Evolutionary conservation across 1,140 invertebrate genomes (phyloP).

Genomic region (Anoplophora glabripennis): DNA sequence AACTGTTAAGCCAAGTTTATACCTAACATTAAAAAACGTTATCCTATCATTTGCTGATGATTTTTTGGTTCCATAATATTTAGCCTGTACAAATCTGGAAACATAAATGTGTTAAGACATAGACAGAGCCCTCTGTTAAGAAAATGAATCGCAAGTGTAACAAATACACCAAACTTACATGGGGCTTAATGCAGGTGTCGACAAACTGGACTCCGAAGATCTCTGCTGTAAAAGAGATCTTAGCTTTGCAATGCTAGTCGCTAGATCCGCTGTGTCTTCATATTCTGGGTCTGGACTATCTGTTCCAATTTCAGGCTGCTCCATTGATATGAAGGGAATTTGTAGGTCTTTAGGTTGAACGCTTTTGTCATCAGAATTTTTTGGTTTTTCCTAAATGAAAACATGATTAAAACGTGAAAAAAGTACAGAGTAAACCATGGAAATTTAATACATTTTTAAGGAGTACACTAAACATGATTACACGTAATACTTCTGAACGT

Average conservation of each 20-base stretch:
- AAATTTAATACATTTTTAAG: too few relatives aligned
- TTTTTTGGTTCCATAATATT: constrained; percentile 6
- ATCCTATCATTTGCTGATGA: constrained; percentile 11
- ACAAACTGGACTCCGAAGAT: constrained; percentile 50
- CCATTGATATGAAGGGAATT: constrained; percentile 31
- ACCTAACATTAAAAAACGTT: constrained; percentile 12
- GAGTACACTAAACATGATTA: too few relatives aligned
- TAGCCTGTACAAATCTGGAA: constrained; percentile 9
- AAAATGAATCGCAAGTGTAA: neutral
- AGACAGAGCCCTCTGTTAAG: too few relatives aligned
- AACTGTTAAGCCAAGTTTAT: neutral
- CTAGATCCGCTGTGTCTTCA: constrained; percentile 69
- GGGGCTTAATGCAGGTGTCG: constrained; percentile 46
- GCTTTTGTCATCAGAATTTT: neutral
- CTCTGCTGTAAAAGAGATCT: constrained; percentile 64
- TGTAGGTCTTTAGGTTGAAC: constrained; percentile 16
- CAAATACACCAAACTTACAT: constrained; percentile 34
- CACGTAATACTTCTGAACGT: too few relatives aligned
- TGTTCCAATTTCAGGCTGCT: constrained; percentile 16
- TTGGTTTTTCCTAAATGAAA: constrained; percentile 20
- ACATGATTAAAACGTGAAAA: too few relatives aligned
- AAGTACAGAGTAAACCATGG: too few relatives aligned
- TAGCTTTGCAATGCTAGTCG: constrained; percentile 69
- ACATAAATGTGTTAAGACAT: too few relatives aligned
- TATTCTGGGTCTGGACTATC: constrained; percentile 63